Evolutionary conservation across 37 sponge, comb jelly and placozoan genomes (phyloP), one percentile per base, ranked within the genome.

Genomic region (Chondrilla cf. caribensis): DNA sequence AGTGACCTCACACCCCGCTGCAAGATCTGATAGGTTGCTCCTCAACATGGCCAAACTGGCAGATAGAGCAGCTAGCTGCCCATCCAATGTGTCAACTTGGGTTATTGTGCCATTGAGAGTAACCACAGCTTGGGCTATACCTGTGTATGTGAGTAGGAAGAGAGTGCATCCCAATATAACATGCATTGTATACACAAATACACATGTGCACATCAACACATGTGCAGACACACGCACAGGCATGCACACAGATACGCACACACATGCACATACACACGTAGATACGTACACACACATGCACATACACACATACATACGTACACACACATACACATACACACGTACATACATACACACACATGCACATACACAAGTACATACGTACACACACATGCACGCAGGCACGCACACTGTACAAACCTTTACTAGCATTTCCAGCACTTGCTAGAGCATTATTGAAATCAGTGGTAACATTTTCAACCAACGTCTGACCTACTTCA

Each of bases 271-370:
- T 11, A 47, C 64, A 62, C 64, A 29, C 64, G 15, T 15, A 22
- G 18, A 62, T 15, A 26, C 64, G 6, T 15, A 67, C 68, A 67
- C 68, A 33, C 35, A 67, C 68, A 33, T 11, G 11, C 51, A 47
- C 51, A 47, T 11, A 47, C 25, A 62, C 64, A 62, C 64, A 62
- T 22, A 62, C 64, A 62, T 22, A 62, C 8, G 15, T 22, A 26
- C 64, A 62, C 64, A 62, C 64, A 26, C 64, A 62, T 22, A 62
- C 64, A 62, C 64, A 62, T 22, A 62, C 64, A 62, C 64, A 62
- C 64, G 15, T 22, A 62, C 64, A 62, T 22, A 62, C 64, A 62
- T 15, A 26, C 64, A 62, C 64, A 62, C 64, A 26, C 64, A 26
- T 33, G 29, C 68, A 67, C 28, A 26, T 33, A 67, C 68, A 67